Conservation (phyloP, 2,888 invertebrate species). For the Latheticus oryzae region DNA sequence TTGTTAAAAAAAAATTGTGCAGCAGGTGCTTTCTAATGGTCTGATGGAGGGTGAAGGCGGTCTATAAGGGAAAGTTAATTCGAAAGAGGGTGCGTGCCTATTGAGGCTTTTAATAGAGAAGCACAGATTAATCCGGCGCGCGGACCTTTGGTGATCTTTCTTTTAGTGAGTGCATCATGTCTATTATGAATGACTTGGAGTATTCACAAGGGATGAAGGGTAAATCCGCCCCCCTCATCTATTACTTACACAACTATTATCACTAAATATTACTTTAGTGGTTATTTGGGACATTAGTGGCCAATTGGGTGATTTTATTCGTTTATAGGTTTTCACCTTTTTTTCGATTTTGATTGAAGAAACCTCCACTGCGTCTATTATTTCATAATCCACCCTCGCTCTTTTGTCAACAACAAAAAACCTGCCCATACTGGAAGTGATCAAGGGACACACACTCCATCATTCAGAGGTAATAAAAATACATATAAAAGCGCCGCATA, state of each 20-base stretch:
- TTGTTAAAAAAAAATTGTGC: conserved; percentile 26
- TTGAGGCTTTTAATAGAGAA: conserved; percentile 64
- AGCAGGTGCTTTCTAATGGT: conserved; percentile 29
- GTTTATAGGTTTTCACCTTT: conserved; percentile 11
- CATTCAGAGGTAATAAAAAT: conserved; percentile 41
- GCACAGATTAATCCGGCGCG: conserved; percentile 63
- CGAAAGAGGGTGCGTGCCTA: conserved; percentile 57
- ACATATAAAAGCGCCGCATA: conserved; percentile 12
- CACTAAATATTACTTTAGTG: conserved; percentile 38
- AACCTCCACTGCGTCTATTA: conserved; percentile 24
- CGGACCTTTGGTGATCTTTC: conserved; percentile 63
- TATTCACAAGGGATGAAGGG: conserved; percentile 51
- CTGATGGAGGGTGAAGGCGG: conserved; percentile 21
- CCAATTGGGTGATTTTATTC: conserved; percentile 29
- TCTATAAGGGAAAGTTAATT: conserved; percentile 36
- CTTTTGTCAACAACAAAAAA: conserved; percentile 53
- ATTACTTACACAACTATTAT: conserved; percentile 42
- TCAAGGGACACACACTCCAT: conserved; percentile 59
- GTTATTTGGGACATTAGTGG: conserved; percentile 34
- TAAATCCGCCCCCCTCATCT: conserved; percentile 30
- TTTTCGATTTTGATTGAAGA: conserved; percentile 14
- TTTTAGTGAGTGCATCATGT: conserved; percentile 59
- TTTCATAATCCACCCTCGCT: conserved; percentile 44
- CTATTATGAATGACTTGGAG: conserved; percentile 60
- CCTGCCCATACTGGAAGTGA: conserved; percentile 59